Evolutionary conservation across 2,888 invertebrate species (phyloP).

Genomic region (Norana najaformis): DNA sequence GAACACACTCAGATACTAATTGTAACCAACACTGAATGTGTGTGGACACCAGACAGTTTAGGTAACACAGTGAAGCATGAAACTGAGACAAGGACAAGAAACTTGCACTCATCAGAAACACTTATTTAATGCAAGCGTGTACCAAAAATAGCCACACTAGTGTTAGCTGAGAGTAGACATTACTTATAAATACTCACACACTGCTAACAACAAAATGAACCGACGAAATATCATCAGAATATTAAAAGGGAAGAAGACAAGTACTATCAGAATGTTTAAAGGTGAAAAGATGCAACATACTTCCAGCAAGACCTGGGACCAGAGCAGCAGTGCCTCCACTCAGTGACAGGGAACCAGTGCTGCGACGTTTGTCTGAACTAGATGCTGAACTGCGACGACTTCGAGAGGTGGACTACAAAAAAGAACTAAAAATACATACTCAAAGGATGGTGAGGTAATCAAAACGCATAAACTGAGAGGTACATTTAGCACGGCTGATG

Average conservation of each 20-base stretch:
- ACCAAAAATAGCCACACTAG: no score
- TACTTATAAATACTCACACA: background rate
- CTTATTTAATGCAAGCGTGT: no score
- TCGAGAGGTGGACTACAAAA: background rate
- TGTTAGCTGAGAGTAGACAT: no score
- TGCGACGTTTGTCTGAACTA: constrained; percentile 20
- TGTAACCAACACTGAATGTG: no score
- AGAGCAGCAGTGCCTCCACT: background rate
- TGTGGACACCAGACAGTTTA: no score
- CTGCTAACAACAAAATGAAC: background rate
- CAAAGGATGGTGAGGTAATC: background rate
- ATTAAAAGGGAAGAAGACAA: background rate
- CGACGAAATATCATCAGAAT: background rate
- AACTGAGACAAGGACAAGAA: no score
- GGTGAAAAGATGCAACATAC: background rate
- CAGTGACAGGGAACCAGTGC: background rate
- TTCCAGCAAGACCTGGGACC: background rate
- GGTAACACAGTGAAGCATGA: no score
- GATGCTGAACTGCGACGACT: constrained; percentile 18
- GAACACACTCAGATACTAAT: no score
- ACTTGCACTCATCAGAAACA: no score
- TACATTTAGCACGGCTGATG: no score
- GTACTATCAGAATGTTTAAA: background rate
- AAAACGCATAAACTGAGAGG: background rate
- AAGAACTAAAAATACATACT: background rate